Base-by-base conservation (phyloP, 2,888 invertebrate species). In the Apomyelois bistriatella region DNA sequence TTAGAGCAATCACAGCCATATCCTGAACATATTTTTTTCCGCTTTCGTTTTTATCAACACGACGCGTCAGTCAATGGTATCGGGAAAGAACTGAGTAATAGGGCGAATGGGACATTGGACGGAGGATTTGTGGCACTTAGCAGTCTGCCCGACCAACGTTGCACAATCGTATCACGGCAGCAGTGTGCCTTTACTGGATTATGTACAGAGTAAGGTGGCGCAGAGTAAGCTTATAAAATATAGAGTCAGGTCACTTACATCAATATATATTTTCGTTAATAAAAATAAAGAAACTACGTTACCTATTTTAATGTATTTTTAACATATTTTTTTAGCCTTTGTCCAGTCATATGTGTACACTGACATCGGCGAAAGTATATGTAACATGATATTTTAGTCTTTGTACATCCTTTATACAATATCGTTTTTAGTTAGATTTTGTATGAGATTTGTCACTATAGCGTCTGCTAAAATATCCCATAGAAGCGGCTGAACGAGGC, bases 61-160 rank as follows among this genome's bases (percentile, higher is more conserved):
- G 66, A 64, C 70, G 66, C 66, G 65, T 60, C 55, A 53, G 57
- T 55, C 61, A 70, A 61, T 66, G 68, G 67, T 69, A 71, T 61
- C 61, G 62, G 66, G 59, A 59, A 64, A 65, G 68, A 64, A 79
- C 77, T 78, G 77, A 76, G 60, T 67, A 61, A 35, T 42, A 30
- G 37, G 51, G 56, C 62, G 70, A 65, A 69, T 56, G 69, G 75
- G 73, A 68, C 76, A 70, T 71, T 76, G 77, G 65, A 70, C 72
- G 72, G 77, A 72, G 89, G 88, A 89, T 89, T 89, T 88, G 83
- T 85, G 80, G 89, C 89, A 89, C 89, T 89, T 90, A 80, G 77
- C 66, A 76, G 89, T 88, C 89, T 89, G 88, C 89, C 81, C 79
- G 73, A 64, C 79, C 22, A 70, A 74, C 75, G 78, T 80, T 74